These are phyloP conservation scores for Salarias fasciatus DNA, from an alignment of 2,797 vertebrate genomes.

Conservation along the genomic window DNA sequence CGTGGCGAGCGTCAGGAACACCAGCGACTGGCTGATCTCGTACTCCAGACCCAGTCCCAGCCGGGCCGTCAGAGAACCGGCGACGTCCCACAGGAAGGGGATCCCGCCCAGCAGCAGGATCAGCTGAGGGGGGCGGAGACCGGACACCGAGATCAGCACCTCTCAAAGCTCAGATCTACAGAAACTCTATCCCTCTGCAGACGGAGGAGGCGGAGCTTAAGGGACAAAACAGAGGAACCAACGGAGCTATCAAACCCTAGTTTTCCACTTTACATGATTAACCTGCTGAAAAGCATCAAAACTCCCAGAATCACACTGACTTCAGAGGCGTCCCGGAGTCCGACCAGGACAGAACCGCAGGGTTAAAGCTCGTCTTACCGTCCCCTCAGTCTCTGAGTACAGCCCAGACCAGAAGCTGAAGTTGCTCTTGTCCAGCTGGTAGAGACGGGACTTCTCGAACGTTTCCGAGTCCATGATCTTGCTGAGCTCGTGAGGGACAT, in stretches of 20 bases:
- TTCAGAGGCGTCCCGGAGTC: too few species aligned
- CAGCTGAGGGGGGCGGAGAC: slow-evolving; percentile 77
- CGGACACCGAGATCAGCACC: too few species aligned
- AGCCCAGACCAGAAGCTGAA: slow-evolving; percentile 99
- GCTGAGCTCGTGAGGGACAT: slow-evolving; percentile 91
- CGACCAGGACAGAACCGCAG: too few species aligned
- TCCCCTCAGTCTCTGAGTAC: slow-evolving; percentile 96
- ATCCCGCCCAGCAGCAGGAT: slow-evolving; percentile 96
- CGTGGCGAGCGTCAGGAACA: slow-evolving; percentile 92
- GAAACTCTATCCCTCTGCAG: too few species aligned
- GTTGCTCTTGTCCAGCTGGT: slow-evolving; percentile 98
- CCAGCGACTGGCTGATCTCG: slow-evolving; percentile 94
- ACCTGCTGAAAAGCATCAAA: too few species aligned
- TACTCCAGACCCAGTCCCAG: slow-evolving; percentile 90
- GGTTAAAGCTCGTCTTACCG: slow-evolving; percentile 81
- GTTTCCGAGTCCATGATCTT: slow-evolving; percentile 98
- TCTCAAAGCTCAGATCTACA: too few species aligned
- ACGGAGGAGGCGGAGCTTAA: too few species aligned
- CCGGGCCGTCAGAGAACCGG: slow-evolving; percentile 84
- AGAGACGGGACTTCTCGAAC: slow-evolving; percentile 97
- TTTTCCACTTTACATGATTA: too few species aligned
- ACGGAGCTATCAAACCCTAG: too few species aligned
- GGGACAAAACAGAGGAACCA: too few species aligned
- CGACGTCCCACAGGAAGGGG: slow-evolving; percentile 92
- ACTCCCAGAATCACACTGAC: too few species aligned